These are phyloP conservation scores for Tachina grossa DNA, from an alignment of 2,888 invertebrate species.

Conservation along the genomic window DNA sequence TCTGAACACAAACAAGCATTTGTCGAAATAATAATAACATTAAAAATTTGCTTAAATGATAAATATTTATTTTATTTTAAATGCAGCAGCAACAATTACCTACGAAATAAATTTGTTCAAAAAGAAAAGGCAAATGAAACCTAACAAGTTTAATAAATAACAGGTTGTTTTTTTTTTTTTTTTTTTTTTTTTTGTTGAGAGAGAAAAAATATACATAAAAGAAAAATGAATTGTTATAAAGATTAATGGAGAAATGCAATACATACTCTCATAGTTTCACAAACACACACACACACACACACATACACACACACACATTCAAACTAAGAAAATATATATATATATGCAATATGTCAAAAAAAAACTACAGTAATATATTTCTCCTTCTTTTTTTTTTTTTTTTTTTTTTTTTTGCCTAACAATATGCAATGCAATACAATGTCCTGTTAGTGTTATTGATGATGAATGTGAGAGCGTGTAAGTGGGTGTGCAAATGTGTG, in stretches of 20 bases:
- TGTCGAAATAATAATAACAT: conserved; percentile 11
- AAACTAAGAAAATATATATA: not conserved
- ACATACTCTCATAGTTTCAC: conserved; percentile 9
- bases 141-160: conserved; percentile 64
- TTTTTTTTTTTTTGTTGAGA: too few species aligned
- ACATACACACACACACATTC: not conserved
- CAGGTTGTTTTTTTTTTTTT: conserved; percentile 43
- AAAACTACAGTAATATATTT: conserved; percentile 17
- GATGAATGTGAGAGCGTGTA: conserved; percentile 34
- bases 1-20: not conserved
- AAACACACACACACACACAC: too few species aligned
- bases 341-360: not conserved
- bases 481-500: not conserved
- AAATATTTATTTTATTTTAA: conserved; percentile 46
- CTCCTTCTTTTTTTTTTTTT: conserved; percentile 26
- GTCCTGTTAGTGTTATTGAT: conserved; percentile 52
- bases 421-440: conserved; percentile 55
- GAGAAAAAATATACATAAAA: conserved; percentile 5
- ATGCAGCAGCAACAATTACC: conserved; percentile 18
- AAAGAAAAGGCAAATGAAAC: conserved; percentile 34
- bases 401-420: conserved; percentile 10
- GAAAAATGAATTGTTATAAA: conserved; percentile 71
- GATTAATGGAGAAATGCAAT: conserved; percentile 67
- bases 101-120: conserved; percentile 35
- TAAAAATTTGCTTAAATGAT: conserved; percentile 39